Evolutionary conservation across 2,113 vertebrate species (phyloP).

Genomic region (Gambusia holbrooki): DNA sequence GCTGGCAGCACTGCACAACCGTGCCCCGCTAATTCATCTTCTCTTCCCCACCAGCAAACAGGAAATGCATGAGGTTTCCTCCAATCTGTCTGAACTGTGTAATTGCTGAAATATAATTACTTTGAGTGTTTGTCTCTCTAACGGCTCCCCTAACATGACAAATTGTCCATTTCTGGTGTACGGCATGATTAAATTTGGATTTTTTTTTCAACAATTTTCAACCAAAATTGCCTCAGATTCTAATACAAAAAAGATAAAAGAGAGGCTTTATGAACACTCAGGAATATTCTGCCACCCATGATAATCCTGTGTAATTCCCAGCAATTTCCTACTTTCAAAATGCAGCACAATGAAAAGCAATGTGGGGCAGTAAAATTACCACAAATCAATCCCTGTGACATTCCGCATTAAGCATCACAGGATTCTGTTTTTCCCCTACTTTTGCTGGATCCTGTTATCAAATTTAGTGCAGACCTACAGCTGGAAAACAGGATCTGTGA

Average conservation of each 20-base stretch:
- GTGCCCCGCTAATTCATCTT: conserved; percentile 5
- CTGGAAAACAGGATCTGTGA: not conserved
- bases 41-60: not conserved
- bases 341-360: not conserved
- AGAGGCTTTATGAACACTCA: not conserved
- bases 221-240: not conserved
- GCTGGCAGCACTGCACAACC: conserved; percentile 9
- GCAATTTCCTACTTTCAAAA: not conserved
- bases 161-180: not conserved
- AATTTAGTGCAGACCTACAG: not conserved
- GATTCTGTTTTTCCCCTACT: not conserved
- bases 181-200: not conserved
- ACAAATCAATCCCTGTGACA: not conserved
- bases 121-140: not conserved
- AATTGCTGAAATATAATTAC: not conserved
- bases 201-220: not conserved
- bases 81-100: not conserved
- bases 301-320: not conserved
- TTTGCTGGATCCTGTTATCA: not conserved
- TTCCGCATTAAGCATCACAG: not conserved
- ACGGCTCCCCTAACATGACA: not conserved
- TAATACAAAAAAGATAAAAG: not conserved
- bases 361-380: not conserved
- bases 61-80: not conserved
- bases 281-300: not conserved